Evolutionary conservation across 2,888 invertebrate genomes (phyloP).

Genomic region (Cosmorhoe ocellata): DNA sequence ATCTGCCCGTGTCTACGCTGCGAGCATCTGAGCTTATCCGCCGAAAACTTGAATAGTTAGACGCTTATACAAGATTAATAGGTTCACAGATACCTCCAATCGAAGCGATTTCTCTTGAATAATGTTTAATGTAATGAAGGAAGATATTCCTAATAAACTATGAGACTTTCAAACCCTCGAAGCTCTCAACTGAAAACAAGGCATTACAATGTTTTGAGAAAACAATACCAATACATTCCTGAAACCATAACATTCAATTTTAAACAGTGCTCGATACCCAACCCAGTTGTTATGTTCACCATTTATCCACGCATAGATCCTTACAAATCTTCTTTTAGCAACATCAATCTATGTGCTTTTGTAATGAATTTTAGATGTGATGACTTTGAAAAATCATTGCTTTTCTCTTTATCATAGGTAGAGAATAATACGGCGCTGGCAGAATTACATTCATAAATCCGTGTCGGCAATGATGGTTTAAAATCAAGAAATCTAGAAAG

Average conservation of each 20-base stretch:
- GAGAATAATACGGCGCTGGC: no score
- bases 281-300: slow-evolving; percentile 45
- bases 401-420: background rate
- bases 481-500: no score
- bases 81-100: slow-evolving; percentile 42
- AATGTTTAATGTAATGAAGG: slow-evolving; percentile 49
- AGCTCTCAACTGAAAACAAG: no score
- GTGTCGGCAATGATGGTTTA: no score
- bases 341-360: slow-evolving; percentile 59
- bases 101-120: slow-evolving; percentile 44
- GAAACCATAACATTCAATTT: slow-evolving; percentile 60
- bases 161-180: no score
- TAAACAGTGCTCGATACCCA: slow-evolving; percentile 49
- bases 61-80: slow-evolving; percentile 64
- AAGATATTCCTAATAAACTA: slow-evolving; percentile 1
- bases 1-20: slow-evolving; percentile 57
- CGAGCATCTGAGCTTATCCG: slow-evolving; percentile 60
- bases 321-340: slow-evolving; percentile 69
- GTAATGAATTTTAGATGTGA: slow-evolving; percentile 56
- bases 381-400: slow-evolving; percentile 14
- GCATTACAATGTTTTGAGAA: slow-evolving; percentile 13
- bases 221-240: slow-evolving; percentile 53
- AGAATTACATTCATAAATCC: no score
- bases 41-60: slow-evolving; percentile 64
- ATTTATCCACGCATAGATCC: slow-evolving; percentile 58